Percentiles rank a stretch among this genome's conserved stretches.
These are phyloP conservation scores for Bufo gargarizans DNA, from an alignment of 2,113 vertebrate genomes.

Conservation along the genomic window DNA sequence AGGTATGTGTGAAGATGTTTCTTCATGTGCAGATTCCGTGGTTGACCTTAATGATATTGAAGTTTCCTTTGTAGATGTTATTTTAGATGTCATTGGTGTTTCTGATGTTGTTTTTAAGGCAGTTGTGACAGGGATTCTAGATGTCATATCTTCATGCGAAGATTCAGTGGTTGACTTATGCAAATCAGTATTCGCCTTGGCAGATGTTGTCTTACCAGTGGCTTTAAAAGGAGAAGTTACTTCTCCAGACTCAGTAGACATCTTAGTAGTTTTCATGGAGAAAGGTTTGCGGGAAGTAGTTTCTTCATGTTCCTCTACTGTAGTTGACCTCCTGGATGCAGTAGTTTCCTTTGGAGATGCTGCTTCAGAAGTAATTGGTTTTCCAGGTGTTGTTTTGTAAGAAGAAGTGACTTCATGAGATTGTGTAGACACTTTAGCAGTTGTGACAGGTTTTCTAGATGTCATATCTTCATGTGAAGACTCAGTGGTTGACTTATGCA, in stretches of 20 bases:
- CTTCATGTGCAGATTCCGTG: too few relatives aligned
- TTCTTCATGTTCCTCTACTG: neutral
- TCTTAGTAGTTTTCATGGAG: slow-evolving; percentile 15
- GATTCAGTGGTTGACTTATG: neutral
- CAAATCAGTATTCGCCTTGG: neutral
- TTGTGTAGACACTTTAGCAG: neutral
- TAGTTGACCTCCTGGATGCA: neutral
- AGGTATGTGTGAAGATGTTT: too few relatives aligned
- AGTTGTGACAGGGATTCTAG: neutral
- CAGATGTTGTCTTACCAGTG: too few relatives aligned
- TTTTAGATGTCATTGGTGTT: neutral
- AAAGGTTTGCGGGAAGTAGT: neutral
- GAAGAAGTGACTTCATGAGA: neutral
- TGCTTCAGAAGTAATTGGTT: neutral
- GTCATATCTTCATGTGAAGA: neutral
- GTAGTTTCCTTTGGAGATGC: neutral
- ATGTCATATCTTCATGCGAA: neutral
- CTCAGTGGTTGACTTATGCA: neutral
- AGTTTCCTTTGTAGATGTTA: too few relatives aligned
- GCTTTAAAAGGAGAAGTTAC: neutral
- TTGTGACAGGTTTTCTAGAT: too few relatives aligned
- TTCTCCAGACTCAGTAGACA: slow-evolving; percentile 34
- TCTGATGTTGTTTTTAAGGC: neutral
- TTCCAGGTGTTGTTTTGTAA: neutral
- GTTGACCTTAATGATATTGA: too few relatives aligned